Conservation (phyloP, 2,113 vertebrate species). For the Myotis brandtii region DNA sequence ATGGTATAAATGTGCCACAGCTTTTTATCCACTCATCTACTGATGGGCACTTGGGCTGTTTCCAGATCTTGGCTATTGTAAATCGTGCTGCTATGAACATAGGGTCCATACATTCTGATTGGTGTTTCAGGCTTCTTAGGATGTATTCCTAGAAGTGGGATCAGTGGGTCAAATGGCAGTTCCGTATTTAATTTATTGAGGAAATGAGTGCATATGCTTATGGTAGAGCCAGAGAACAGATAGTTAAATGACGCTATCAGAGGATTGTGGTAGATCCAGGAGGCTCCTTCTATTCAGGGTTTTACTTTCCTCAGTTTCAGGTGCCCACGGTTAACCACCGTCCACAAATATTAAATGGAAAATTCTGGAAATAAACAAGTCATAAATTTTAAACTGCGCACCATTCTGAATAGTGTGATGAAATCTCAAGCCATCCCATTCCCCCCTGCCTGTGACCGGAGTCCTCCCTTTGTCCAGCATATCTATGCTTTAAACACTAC, state of each 20-base stretch:
- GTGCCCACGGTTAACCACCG: background rate
- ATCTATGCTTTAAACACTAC: background rate
- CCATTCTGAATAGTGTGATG: background rate
- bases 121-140: too few relatives aligned
- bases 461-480: background rate
- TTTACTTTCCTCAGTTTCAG: background rate
- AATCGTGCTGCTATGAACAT: too few relatives aligned
- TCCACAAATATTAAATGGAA: background rate
- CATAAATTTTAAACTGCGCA: background rate
- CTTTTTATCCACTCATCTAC: too few relatives aligned
- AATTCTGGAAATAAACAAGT: background rate
- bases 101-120: too few relatives aligned
- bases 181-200: too few relatives aligned
- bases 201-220: background rate
- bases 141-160: too few relatives aligned
- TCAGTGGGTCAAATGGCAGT: too few relatives aligned
- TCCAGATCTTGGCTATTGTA: too few relatives aligned
- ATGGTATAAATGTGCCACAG: too few relatives aligned
- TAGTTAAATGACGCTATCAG: background rate
- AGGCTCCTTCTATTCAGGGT: background rate
- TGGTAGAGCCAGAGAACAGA: background rate
- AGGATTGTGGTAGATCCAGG: background rate
- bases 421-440: background rate
- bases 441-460: background rate
- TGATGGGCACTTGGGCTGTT: too few relatives aligned